A percentile compares a stretch with the other conserved stretches of the same genome.
Conservation (phyloP, 2,888 invertebrate species). For the Rutpela maculata region DNA sequence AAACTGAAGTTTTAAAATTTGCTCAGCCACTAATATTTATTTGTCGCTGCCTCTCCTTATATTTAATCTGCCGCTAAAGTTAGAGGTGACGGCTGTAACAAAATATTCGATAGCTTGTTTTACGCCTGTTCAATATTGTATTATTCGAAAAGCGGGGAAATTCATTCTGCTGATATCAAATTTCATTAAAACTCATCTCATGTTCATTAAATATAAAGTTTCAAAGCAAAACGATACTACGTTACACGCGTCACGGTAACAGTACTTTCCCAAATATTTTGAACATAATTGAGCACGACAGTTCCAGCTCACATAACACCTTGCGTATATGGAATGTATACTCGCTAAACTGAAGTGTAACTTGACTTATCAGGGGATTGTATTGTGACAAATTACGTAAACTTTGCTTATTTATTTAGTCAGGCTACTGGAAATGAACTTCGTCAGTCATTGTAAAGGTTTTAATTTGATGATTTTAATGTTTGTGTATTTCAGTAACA, state of each 20-base stretch:
- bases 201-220: constrained; percentile 1
- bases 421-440: background rate
- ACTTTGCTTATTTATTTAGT: background rate
- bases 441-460: background rate
- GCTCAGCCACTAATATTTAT: no score
- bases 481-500: no score
- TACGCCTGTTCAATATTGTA: no score
- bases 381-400: background rate
- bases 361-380: background rate
- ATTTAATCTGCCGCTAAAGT: no score
- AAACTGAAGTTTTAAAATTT: no score
- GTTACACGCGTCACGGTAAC: background rate
- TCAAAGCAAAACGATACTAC: background rate
- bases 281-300: background rate
- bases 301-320: background rate
- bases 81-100: no score
- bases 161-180: background rate
- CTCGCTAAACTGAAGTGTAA: background rate
- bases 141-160: no score
- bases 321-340: background rate
- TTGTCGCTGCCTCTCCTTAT: no score
- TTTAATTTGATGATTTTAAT: background rate
- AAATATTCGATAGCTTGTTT: no score
- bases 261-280: background rate
- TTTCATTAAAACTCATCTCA: background rate